Conservation (phyloP, 2,797 vertebrate species). For the Coccyzus lansbergi region DNA sequence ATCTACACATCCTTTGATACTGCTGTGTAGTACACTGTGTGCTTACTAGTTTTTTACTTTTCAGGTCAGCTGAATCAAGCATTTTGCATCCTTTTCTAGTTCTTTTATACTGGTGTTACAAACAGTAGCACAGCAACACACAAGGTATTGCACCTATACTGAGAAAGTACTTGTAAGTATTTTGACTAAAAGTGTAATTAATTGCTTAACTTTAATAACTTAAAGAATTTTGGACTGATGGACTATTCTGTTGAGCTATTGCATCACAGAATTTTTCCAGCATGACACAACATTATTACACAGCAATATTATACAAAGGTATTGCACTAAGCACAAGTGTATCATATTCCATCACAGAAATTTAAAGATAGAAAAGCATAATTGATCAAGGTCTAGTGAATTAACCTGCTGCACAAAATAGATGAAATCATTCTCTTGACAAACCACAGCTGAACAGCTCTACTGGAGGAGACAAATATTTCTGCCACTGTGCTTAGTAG, state of each 20-base stretch:
- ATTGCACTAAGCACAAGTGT: neutral
- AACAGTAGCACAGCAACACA: neutral
- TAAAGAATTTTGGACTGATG: neutral
- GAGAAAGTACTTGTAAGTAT: neutral
- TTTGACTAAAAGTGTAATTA: neutral
- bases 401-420: neutral
- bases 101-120: neutral
- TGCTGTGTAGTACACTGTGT: neutral
- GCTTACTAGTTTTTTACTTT: neutral
- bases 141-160: neutral
- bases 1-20: neutral
- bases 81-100: neutral
- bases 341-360: neutral
- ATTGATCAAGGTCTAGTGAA: neutral
- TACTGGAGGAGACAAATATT: neutral
- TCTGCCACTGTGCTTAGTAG: neutral
- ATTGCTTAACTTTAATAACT: neutral
- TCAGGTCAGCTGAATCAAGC: neutral
- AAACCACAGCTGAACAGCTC: neutral
- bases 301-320: neutral
- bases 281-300: neutral
- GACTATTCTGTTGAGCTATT: neutral
- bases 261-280: neutral
- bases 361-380: neutral
- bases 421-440: neutral